Base-by-base conservation (phyloP, 2,888 invertebrate species). In the Ramazzottius varieornatus region DNA sequence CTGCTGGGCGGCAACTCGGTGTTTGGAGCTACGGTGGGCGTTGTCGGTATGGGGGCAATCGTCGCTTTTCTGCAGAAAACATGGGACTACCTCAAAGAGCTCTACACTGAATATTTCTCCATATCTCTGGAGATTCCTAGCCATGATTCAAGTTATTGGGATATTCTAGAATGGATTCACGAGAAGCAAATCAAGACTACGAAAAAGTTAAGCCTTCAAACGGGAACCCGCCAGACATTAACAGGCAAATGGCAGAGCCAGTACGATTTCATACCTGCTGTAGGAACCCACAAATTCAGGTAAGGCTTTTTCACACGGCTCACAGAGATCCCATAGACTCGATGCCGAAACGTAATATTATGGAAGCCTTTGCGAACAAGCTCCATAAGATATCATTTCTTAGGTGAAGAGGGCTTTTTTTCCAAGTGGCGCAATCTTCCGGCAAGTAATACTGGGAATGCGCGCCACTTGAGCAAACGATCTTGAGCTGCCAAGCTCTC, bases 171-270 rank as follows among this genome's bases (percentile, higher is more conserved):
- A 65, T 76, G 75, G 76, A 72, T 76, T 73, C 13, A 46, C 34
- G 66, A 64, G 32, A 69, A 68, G 1, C 70, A 71, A 65, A 75
- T 73, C 24, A 74, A 71, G 33, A 68, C 71, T 13, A 73, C 75
- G 4, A 75, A 75, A 65, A 76, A 76, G 68, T 67, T 76, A 1
- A 75, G 75, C 70, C 76, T 76, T 1, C 72, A 75, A 65, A 76
- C 76, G 32, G 72, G 73, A 2, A 75, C 75, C 65, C 69, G 70
- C 24, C 75, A 75, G 66, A 72, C 71, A 32, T 73, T 74, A 33
- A 71, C 73, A 20, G 76, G 75, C 1, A 72, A 71, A 67, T 69
- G 29, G 20, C 16, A 54, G 54, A 54, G 65, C 20, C 4, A 20
- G 4, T n/a, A 32, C 71, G 73, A 75, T 67, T 76, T 76, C 69